Base-by-base conservation (phyloP, 2,113 vertebrate species). In the Phycodurus eques region DNA sequence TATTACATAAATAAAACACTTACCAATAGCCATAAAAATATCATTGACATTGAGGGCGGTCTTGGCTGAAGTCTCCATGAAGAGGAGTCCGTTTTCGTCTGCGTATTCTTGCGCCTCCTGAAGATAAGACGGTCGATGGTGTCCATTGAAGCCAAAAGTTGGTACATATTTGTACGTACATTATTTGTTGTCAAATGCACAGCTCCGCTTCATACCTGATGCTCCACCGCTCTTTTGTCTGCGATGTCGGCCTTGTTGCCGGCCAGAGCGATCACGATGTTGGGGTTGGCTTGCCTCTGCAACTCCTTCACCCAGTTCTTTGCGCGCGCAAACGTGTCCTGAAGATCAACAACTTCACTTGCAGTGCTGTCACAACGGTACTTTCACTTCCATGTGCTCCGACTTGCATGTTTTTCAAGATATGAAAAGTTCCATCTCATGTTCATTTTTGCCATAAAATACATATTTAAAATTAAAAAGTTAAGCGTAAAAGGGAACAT, bases 251-350 rank as follows among this genome's bases (percentile, higher is more conserved):
- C 96, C 88, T 99, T 99, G 92, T 99, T 99, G 44, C 97, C 97
- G 1, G 96, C 94, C 72, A 99, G 91, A 43, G 96, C 96, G 44
- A 99, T 99, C 80, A 98, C 95, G 7, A 99, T 98, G 90, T 94
- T 98, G 78, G 97, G 96, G 83, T 94, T 99, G 76, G 96, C 97
- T 92, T 98, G 96, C 80, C 95, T 92, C 89, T 98, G 96, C 82
- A 99, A 85, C 89, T 99, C 97, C 87, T 98, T 98, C 89, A 99
- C 97, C 97, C 97, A 99, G 89, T 95, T 98, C 92, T 98, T 97
- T 65, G 96, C 97, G 81, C 96, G 94, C 78, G 84, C 89, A 86
- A 99, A 98, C 0, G 96, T 97, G 75, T 99, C 97, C 97, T 98
- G 82, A 87, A 87, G 73, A 42, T 59, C 61, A 5, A 75, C 31